These are phyloP conservation scores for Tupaia tana DNA, from an alignment of 2,113 vertebrate species.

Conservation along the genomic window DNA sequence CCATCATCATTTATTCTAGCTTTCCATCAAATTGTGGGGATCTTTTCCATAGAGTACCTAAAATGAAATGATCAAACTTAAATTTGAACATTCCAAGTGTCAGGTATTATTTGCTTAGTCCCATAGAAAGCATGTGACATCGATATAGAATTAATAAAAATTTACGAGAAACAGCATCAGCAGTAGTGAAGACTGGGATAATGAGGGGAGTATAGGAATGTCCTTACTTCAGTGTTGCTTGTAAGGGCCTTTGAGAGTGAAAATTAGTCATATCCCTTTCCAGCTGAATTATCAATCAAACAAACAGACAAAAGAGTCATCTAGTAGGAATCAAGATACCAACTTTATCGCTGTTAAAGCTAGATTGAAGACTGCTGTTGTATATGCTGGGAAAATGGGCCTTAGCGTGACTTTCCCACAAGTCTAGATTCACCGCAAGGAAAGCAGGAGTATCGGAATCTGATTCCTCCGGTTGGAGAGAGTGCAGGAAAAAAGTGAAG, in stretches of 20 bases:
- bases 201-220: constrained; percentile 17
- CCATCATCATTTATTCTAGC: background rate
- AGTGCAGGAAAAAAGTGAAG: background rate
- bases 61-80: constrained; percentile 1
- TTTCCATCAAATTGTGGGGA: background rate
- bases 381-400: background rate
- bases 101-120: background rate
- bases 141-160: background rate
- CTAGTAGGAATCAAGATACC: constrained; percentile 26
- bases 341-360: constrained; percentile 29
- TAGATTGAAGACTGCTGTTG: background rate
- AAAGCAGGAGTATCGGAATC: background rate
- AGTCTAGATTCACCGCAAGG: background rate
- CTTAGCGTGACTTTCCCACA: background rate
- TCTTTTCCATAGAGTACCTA: background rate
- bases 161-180: background rate
- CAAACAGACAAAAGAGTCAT: background rate
- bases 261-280: constrained; percentile 61
- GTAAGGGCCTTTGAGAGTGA: constrained; percentile 26
- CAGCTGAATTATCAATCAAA: constrained; percentile 41
- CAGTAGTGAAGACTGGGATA: background rate
- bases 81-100: background rate
- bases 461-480: background rate
- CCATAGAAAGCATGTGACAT: background rate
- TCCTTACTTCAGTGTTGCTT: background rate